Percentiles rank a stretch among this genome's conserved stretches.
phyloP scores from a whole-genome alignment of 2,797 vertebrate species.

The Moxostoma hubbsi region DNA sequence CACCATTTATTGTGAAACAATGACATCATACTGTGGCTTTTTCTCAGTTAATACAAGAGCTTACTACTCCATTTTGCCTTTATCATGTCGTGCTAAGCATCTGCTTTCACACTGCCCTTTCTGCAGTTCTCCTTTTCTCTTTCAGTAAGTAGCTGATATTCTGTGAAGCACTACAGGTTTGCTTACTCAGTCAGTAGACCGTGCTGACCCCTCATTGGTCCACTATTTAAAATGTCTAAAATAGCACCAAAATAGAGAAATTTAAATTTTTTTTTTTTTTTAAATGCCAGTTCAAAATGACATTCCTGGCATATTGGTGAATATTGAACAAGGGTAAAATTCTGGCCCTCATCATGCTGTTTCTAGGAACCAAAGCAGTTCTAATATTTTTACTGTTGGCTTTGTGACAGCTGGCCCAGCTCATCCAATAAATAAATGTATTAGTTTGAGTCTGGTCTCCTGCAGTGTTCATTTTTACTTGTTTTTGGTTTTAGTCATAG shows the following conservation, averaged over 20 bases:
- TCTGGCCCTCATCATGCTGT: slow-evolving; percentile 4
- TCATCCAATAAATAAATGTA: background rate
- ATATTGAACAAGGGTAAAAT: background rate
- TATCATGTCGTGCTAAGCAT: background rate
- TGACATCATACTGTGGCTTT: slow-evolving; percentile 32
- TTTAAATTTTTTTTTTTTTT: no score
- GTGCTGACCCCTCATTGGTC: background rate
- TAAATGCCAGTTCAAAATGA: background rate
- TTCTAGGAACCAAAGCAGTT: slow-evolving; percentile 17
- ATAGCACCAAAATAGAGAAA: background rate
- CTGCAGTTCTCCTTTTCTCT: slow-evolving; percentile 25
- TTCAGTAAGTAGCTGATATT: background rate
- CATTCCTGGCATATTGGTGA: background rate
- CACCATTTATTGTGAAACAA: slow-evolving; percentile 29
- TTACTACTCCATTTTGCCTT: background rate
- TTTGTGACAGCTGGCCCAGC: background rate
- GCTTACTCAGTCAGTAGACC: background rate
- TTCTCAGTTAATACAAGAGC: slow-evolving; percentile 15
- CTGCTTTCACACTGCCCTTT: background rate
- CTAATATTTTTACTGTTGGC: slow-evolving; percentile 8
- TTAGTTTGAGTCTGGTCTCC: background rate
- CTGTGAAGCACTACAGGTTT: slow-evolving; percentile 11
- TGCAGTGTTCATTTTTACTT: no score
- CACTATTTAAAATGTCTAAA: background rate
- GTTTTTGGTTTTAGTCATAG: no score